A percentile compares a stretch with the other conserved stretches of the same genome.
Conservation (phyloP, 2,113 vertebrate genomes). For the Vidua macroura region DNA sequence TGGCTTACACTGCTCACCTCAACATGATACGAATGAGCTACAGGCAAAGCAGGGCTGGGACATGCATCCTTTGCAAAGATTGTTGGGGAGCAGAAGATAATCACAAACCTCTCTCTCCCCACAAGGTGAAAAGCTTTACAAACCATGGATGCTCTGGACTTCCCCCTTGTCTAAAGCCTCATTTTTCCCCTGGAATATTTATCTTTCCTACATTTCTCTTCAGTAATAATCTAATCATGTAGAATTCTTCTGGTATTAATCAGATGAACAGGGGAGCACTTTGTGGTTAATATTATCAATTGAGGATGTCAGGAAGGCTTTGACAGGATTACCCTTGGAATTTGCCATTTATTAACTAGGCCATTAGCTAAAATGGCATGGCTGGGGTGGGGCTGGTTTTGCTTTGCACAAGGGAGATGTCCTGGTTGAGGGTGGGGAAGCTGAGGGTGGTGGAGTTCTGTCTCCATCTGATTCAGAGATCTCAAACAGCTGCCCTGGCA, state of each 20-base stretch:
- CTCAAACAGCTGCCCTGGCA: constrained; percentile 57
- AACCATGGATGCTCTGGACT: neutral
- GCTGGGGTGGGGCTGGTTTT: constrained; percentile 28
- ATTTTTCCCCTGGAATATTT: neutral
- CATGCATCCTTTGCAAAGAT: neutral
- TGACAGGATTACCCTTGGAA: constrained; percentile 56
- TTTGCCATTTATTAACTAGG: constrained; percentile 52
- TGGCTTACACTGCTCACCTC: neutral
- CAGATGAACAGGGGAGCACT: constrained; percentile 19
- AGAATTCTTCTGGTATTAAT: constrained; percentile 49
- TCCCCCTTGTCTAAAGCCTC: neutral
- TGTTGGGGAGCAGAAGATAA: neutral
- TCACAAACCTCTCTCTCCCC: neutral
- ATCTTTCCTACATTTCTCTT: neutral
- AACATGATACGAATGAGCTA: neutral
- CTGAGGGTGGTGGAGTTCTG: constrained; percentile 33
- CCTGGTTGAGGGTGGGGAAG: constrained; percentile 37
- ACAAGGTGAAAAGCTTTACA: neutral
- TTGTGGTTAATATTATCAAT: constrained; percentile 43
- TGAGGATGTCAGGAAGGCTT: constrained; percentile 12
- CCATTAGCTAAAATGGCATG: constrained; percentile 25
- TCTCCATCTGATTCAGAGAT: constrained; percentile 60
- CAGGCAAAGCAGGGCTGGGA: neutral
- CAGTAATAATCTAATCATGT: constrained; percentile 25
- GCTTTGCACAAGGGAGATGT: constrained; percentile 21